These are phyloP conservation scores for Parnassius mnemosyne DNA, from an alignment of 2,888 invertebrate species.

Conservation along the genomic window DNA sequence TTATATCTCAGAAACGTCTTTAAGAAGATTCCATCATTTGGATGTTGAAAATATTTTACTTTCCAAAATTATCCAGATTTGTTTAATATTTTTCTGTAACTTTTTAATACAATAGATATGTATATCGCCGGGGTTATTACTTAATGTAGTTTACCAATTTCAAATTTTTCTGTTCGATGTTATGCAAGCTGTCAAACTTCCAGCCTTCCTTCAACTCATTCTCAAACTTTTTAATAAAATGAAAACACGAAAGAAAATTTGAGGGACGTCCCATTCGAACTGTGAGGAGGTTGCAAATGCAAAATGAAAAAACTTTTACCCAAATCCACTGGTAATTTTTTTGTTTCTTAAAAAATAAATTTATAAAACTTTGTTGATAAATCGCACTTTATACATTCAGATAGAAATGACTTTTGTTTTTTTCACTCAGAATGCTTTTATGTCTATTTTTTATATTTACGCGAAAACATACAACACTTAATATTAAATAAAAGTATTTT, in stretches of 20 bases:
- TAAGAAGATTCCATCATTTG: no score
- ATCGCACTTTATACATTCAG: neutral
- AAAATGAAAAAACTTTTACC: constrained; percentile 26
- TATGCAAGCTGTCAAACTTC: neutral
- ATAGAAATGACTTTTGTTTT: neutral
- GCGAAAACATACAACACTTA: no score
- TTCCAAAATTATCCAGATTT: no score
- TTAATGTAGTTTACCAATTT: no score
- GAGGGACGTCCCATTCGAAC: constrained; percentile 15
- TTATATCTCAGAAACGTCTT: no score
- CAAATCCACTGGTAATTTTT: constrained; percentile 7
- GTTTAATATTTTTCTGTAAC: no score
- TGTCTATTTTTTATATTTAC: no score
- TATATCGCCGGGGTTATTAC: no score
- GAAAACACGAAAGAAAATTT: constrained; percentile 21
- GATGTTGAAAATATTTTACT: no score
- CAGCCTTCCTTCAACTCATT: constrained; percentile 7
- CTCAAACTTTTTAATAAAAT: constrained; percentile 24
- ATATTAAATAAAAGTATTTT: no score
- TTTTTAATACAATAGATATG: no score
- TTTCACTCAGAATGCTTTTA: neutral
- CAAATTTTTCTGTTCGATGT: neutral
- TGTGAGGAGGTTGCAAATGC: constrained; percentile 21
- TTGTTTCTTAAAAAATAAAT: neutral
- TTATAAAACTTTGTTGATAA: neutral